phyloP scores from a whole-genome alignment of 2,113 vertebrate genomes.

The Epinephelus fuscoguttatus region DNA sequence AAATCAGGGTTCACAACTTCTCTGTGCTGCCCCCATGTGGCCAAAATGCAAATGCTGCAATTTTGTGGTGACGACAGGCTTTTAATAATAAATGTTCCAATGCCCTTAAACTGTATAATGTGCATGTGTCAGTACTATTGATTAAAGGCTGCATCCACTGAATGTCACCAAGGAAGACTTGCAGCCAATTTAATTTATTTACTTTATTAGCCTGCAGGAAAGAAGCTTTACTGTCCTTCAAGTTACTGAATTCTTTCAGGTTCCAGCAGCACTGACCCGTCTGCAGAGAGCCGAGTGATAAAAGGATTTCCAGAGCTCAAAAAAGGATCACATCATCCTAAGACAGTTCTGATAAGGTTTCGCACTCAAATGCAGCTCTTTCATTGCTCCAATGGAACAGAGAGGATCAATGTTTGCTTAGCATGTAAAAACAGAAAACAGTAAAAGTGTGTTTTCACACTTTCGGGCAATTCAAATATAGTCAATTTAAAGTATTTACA shows the following conservation, averaged over 20 bases:
- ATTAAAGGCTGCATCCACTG: not conserved
- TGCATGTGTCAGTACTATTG: not conserved
- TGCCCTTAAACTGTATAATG: not conserved
- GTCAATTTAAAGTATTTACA: no score
- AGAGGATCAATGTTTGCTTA: conserved; percentile 18
- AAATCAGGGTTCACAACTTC: not conserved
- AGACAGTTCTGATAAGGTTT: conserved; percentile 56
- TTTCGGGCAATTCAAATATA: not conserved
- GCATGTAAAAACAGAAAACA: not conserved
- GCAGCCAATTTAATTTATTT: conserved; percentile 8
- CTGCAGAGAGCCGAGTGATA: conserved; percentile 36
- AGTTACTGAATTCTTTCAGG: not conserved
- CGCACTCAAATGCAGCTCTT: conserved; percentile 33
- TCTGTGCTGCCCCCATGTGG: not conserved
- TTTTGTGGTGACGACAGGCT: not conserved
- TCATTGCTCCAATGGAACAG: conserved; percentile 35
- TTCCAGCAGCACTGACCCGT: conserved; percentile 38
- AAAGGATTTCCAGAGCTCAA: conserved; percentile 62
- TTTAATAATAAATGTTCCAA: not conserved
- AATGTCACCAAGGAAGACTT: conserved; percentile 18
- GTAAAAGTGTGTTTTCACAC: not conserved
- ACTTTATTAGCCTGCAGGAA: not conserved
- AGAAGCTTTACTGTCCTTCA: conserved; percentile 6
- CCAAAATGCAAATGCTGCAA: not conserved
- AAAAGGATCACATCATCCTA: conserved; percentile 60